Conservation (phyloP, 2,888 invertebrate species). For the Lycaena phlaeas region DNA sequence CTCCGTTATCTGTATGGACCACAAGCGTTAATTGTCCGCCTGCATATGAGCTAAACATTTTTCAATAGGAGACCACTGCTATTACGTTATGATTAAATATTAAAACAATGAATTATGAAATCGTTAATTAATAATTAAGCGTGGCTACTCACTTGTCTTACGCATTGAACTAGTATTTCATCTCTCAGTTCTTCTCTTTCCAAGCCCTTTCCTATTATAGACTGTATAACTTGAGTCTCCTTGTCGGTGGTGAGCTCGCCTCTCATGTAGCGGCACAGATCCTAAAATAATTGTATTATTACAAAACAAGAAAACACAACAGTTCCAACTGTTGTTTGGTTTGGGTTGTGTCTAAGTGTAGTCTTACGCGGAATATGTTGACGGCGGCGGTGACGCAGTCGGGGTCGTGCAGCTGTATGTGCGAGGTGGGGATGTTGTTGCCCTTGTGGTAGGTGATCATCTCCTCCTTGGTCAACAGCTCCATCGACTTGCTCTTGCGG, state of each 20-base stretch:
- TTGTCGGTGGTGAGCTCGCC: conserved; percentile 90
- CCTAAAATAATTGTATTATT: conserved; percentile 67
- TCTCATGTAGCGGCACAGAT: conserved; percentile 90
- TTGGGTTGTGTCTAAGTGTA: background rate
- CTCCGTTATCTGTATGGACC: conserved; percentile 81
- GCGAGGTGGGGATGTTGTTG: conserved; percentile 91
- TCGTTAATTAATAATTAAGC: no score
- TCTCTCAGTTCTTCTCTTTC: conserved; percentile 94
- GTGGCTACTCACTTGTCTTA: conserved; percentile 76
- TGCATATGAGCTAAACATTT: no score
- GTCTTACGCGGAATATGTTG: conserved; percentile 87
- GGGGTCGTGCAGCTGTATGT: conserved; percentile 95
- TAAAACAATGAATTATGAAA: no score
- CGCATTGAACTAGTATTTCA: conserved; percentile 91
- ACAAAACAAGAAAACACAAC: background rate
- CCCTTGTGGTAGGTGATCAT: conserved; percentile 93
- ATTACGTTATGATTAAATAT: no score
- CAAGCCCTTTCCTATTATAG: conserved; percentile 87
- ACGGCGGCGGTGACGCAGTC: conserved; percentile 93
- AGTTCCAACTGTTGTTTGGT: no score
- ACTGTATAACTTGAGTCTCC: conserved; percentile 87
- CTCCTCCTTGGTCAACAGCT: conserved; percentile 90
- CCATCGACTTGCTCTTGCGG: conserved; percentile 83
- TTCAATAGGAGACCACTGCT: no score
- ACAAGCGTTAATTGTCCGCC: no score